phyloP scores from a whole-genome alignment of 2,113 vertebrate genomes.

The Catharus bicknelli region DNA sequence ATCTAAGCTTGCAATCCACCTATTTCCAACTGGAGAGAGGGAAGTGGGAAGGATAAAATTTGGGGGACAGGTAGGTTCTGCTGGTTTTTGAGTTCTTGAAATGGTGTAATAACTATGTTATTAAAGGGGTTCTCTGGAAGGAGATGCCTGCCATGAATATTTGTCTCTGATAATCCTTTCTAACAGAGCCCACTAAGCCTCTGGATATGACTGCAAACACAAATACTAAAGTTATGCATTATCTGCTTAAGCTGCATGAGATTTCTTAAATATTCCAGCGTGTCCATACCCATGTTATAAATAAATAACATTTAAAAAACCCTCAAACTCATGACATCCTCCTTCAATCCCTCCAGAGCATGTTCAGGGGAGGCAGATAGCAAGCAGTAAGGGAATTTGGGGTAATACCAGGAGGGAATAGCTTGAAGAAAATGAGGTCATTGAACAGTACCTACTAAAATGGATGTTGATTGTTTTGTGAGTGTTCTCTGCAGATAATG shows the following conservation, averaged over 20 bases:
- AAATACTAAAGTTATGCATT: neutral
- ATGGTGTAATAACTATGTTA: fast-evolving
- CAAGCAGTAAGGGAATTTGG: neutral
- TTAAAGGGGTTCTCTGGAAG: neutral
- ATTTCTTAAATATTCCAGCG: neutral
- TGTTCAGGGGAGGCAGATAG: neutral
- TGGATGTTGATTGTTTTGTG: conserved; percentile 1
- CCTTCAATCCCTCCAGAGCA: neutral
- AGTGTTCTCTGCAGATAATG: conserved; percentile 43
- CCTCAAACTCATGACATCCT: neutral
- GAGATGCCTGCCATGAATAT: neutral
- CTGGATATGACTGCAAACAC: neutral
- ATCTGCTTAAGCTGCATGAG: neutral
- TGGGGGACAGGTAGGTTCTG: neutral
- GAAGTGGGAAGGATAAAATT: neutral
- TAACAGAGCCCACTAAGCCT: neutral
- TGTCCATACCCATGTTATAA: neutral
- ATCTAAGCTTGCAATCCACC: fast-evolving
- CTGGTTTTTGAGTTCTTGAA: neutral
- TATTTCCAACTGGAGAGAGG: neutral
- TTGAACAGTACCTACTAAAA: neutral
- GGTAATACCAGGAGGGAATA: neutral
- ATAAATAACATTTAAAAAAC: neutral
- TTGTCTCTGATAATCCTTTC: neutral
- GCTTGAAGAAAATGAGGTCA: neutral